phyloP scores from a whole-genome alignment of 1,140 invertebrate species.

The Apis florea region DNA sequence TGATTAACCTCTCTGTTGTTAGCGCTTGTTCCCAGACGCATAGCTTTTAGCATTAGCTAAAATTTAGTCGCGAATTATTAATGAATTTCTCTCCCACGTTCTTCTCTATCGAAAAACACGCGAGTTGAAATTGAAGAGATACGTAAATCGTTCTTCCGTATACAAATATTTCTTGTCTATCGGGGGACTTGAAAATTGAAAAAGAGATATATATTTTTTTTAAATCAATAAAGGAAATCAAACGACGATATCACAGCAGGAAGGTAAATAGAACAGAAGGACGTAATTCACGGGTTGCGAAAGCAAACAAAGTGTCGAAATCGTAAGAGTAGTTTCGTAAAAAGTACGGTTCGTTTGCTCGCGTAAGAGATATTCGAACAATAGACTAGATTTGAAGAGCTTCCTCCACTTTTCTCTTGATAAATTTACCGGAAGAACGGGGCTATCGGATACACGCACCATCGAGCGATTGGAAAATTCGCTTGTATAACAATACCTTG shows the following conservation, averaged over 20 bases:
- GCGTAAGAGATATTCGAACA: background rate
- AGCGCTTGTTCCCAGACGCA: background rate
- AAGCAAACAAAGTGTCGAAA: background rate
- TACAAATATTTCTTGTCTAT: too few species aligned
- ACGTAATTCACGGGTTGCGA: too few species aligned
- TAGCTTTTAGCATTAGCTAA: background rate
- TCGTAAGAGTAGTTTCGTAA: background rate
- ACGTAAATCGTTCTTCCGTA: too few species aligned
- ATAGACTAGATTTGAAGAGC: background rate
- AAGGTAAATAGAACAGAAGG: background rate
- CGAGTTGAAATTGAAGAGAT: too few species aligned
- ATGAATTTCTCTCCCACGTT: too few species aligned
- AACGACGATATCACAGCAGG: background rate
- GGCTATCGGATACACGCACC: background rate
- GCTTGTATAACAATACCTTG: background rate
- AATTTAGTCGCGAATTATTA: background rate
- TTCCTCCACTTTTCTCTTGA: background rate
- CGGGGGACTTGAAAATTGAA: too few species aligned
- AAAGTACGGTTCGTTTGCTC: background rate
- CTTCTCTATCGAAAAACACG: too few species aligned
- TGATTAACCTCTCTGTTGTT: slow-evolving; percentile 10
- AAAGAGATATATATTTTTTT: too few species aligned
- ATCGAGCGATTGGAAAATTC: slow-evolving; percentile 3
- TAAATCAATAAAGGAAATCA: too few species aligned
- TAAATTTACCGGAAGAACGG: slow-evolving; percentile 10